phyloP scores from a whole-genome alignment of 2,113 vertebrate species.

The Pseudorasbora parva region DNA sequence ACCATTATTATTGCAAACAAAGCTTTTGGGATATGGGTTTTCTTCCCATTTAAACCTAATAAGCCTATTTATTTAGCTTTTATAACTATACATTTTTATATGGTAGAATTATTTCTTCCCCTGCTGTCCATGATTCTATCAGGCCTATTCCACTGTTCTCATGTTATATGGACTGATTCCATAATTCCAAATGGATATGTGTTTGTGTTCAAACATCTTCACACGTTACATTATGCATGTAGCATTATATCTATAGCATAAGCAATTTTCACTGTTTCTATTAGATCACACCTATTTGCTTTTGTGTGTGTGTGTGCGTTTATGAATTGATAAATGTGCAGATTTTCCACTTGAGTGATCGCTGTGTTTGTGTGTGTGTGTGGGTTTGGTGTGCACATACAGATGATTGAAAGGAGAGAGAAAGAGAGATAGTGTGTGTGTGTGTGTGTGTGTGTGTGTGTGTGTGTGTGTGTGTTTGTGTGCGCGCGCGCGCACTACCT shows the following conservation, averaged over 20 bases:
- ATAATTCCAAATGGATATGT: neutral
- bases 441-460: neutral
- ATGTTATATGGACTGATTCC: neutral
- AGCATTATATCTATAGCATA: constrained; percentile 15
- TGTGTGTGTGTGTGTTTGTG: neutral
- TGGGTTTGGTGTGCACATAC: too few species aligned
- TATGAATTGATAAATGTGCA: neutral
- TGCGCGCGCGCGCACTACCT: neutral
- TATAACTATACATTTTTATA: too few species aligned
- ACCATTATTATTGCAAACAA: too few species aligned
- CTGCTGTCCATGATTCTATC: neutral
- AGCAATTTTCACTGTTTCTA: neutral
- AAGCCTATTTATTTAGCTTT: too few species aligned
- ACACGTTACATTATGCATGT: constrained; percentile 4
- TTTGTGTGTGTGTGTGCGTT: neutral
- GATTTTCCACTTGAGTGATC: constrained; percentile 4
- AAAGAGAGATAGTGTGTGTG: too few species aligned
- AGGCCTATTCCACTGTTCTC: neutral
- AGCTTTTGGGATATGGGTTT: too few species aligned
- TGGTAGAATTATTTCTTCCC: neutral
- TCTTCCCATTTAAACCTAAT: too few species aligned
- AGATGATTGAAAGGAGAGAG: neutral
- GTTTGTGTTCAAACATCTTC: constrained; percentile 5
- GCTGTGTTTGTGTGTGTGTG: neutral
- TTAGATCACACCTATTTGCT: neutral